A percentile compares a stretch with the other conserved stretches of the same genome.
Conservation (phyloP, 2,113 vertebrate genomes). For the Heterocephalus glaber region DNA sequence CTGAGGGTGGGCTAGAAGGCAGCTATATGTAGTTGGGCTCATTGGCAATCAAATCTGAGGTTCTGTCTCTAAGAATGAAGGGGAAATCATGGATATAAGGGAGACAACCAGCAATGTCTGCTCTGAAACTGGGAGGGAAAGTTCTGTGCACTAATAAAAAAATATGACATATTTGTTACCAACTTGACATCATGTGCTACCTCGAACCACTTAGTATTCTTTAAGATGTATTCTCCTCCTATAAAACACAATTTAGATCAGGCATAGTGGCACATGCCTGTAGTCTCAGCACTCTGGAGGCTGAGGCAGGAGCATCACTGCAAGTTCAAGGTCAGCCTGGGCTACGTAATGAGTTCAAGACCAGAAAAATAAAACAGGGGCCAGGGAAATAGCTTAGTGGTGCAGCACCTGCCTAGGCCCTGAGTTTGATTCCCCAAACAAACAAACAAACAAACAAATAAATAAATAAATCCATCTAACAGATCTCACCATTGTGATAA, state of each 20-base stretch:
- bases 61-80: not conserved
- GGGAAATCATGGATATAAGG: not conserved
- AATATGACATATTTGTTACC: not conserved
- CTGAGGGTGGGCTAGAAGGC: not conserved
- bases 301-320: too few species aligned
- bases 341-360: too few species aligned
- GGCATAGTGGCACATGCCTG: too few species aligned
- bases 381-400: too few species aligned
- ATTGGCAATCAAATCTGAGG: not conserved
- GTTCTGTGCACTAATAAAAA: not conserved
- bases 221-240: not conserved
- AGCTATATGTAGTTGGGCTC: not conserved
- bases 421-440: too few species aligned
- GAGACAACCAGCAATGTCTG: not conserved
- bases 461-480: not conserved
- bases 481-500: not conserved
- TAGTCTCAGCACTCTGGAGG: too few species aligned
- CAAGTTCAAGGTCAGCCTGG: too few species aligned
- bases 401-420: too few species aligned
- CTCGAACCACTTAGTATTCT: not conserved
- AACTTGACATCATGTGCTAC: not conserved
- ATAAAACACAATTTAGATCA: not conserved
- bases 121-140: not conserved
- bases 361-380: too few species aligned
- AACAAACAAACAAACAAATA: too few species aligned